These are phyloP conservation scores for Xylophagus ater DNA, from an alignment of 2,888 invertebrate genomes.

Conservation along the genomic window DNA sequence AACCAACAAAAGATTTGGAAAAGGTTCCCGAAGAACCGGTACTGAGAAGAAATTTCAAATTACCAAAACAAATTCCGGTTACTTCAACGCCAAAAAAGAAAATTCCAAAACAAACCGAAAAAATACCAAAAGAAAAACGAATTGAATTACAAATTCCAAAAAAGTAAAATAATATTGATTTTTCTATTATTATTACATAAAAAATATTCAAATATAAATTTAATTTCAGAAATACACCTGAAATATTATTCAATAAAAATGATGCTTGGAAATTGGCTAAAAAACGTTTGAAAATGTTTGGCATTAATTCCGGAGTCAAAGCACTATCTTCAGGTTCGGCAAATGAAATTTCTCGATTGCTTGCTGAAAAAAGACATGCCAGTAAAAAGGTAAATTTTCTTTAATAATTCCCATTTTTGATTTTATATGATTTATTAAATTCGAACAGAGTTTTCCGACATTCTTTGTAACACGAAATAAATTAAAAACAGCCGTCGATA, in stretches of 20 bases:
- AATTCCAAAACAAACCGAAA: too few species aligned
- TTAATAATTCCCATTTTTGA: neutral
- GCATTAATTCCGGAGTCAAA: constrained; percentile 7
- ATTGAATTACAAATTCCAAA: too few species aligned
- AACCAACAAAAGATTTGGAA: too few species aligned
- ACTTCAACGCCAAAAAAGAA: too few species aligned
- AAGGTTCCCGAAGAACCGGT: too few species aligned
- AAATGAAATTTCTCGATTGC: neutral
- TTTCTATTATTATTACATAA: too few species aligned
- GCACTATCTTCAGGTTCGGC: constrained; percentile 1
- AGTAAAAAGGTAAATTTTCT: constrained; percentile 6
- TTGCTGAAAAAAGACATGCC: constrained; percentile 2
- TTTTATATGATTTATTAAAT: neutral
- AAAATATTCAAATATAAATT: neutral
- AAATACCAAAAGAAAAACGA: too few species aligned
- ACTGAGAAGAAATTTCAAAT: too few species aligned
- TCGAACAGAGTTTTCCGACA: constrained; percentile 24
- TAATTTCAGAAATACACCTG: constrained; percentile 1
- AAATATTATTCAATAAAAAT: neutral
- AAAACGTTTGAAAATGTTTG: constrained; percentile 8
- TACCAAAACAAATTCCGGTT: too few species aligned
- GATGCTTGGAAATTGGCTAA: constrained; percentile 2
- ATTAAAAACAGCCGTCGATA: constrained; percentile 29
- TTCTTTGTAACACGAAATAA: constrained; percentile 30
- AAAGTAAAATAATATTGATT: too few species aligned